A percentile compares a stretch with the other conserved stretches of the same genome.
These are phyloP conservation scores for Oryzaephilus surinamensis DNA, from an alignment of 1,140 invertebrate species.

Conservation along the genomic window DNA sequence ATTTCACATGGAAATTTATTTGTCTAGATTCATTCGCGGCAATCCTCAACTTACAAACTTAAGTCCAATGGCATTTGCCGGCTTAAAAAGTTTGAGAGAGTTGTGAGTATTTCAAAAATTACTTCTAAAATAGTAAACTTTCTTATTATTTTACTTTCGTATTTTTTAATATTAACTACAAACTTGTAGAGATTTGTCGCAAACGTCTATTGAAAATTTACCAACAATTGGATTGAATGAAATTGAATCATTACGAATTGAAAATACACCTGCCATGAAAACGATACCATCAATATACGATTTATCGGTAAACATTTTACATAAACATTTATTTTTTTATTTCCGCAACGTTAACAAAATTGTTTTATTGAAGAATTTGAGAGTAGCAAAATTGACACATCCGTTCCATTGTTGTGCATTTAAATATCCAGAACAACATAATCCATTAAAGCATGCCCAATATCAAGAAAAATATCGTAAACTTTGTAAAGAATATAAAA, in stretches of 20 bases:
- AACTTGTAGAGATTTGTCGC: slow-evolving; percentile 55
- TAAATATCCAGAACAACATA: slow-evolving; percentile 65
- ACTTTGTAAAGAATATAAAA: too few species aligned
- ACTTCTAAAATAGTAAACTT: background rate
- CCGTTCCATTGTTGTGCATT: slow-evolving; percentile 87
- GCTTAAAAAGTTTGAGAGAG: slow-evolving; percentile 46
- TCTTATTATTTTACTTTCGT: background rate
- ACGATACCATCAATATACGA: slow-evolving; percentile 75
- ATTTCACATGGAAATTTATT: slow-evolving; percentile 6
- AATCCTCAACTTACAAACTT: slow-evolving; percentile 49
- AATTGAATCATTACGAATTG: slow-evolving; percentile 58
- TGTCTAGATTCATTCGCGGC: slow-evolving; percentile 55
- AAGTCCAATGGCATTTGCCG: slow-evolving; percentile 53
- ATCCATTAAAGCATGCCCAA: slow-evolving; percentile 51
- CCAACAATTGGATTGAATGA: slow-evolving; percentile 62
- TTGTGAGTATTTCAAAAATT: slow-evolving; percentile 43
- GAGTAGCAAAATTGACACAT: slow-evolving; percentile 59
- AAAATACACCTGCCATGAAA: slow-evolving; percentile 60
- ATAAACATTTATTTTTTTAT: background rate
- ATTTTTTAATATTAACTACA: slow-evolving; percentile 15
- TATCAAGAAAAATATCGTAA: slow-evolving; percentile 44
- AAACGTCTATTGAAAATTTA: slow-evolving; percentile 59
- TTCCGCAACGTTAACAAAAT: background rate
- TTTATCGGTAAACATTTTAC: slow-evolving; percentile 46
- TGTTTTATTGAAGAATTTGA: slow-evolving; percentile 28